Evolutionary conservation across 2,888 invertebrate genomes (phyloP), one percentile per base, ranked within the genome.

Genomic region (Acronicta aceris): DNA sequence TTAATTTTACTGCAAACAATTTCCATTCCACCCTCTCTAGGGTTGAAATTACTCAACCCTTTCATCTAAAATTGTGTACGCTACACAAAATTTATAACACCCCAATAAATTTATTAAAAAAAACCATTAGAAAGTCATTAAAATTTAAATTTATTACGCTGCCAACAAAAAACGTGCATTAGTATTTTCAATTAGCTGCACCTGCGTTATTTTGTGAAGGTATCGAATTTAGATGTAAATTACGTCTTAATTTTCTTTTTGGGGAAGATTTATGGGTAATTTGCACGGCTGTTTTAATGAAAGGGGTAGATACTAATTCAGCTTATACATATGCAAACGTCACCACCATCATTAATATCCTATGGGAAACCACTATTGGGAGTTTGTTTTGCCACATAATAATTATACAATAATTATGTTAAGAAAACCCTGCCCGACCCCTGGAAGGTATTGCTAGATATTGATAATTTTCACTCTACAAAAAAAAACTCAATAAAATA

Each of bases 121-220:
- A 62, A 71, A 56, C 79, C 81, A 85, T 87, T 86, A 85, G 86
- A 84, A 87, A 79, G 58, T 78, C 84, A 84, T 88, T 84, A 87
- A 78, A 75, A 68, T 76, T 57, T 63, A 76, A 84, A 88, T 87
- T 88, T 86, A 89, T 87, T 86, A 82, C 77, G 52, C 71, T 70
- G 59, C 45, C 47, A 48, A 61, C 62, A 59, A 68, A 73, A 84
- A 82, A 85, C 79, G 65, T 67, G 77, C 79, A 84, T 83, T 83
- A 78, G 69, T 78, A 71, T 71, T 76, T 77, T 76, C 75, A 67
- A 71, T 74, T 73, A 58, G 47, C 55, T 71, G 73, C 86, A 87
- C 87, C 87, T 87, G 84, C 82, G 72, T 21, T 42, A 27, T 43
- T 53, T 30, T 13, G 41, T 45, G 10, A n/a, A 59, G 55, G 40